Base-by-base conservation (phyloP, 2,113 vertebrate species). In the Cheilinus undulatus region DNA sequence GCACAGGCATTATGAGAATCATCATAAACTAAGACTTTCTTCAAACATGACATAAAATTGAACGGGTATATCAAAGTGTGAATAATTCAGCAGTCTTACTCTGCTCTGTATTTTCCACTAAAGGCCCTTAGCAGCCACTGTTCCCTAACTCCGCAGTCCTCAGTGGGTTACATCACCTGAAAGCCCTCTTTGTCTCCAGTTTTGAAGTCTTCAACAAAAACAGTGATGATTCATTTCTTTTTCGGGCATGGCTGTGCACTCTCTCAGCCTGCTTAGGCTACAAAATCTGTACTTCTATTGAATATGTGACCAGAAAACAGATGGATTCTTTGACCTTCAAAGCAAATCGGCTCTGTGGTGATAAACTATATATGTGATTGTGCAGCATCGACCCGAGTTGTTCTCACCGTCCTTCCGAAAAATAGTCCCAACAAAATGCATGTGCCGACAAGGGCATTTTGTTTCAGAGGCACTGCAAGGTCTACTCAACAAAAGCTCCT, bases 241-340 rank as follows among this genome's bases (percentile, higher is more conserved):
- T 38, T 32, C 4, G 69, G 77, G 59, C 80, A 70, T 2, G 9
- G 60, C 48, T 38, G 48, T 49, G 58, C 64, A 14, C 69, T n/a
- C 64, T 34, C 72, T 82, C 23, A 68, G 48, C 38, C 60, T 79
- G 69, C 78, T 80, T 78, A 76, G 61, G 73, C 80, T 68, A 79
- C 84, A 88, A 73, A 85, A 83, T 53, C 54, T 52, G 45, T 52
- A 46, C 19, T 36, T 63, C 12, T 80, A 88, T 92, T 73, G 85
- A 86, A 80, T 88, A 90, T 87, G 58, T 88, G 88, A 86, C 86
- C 64, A 78, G 76, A 80, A 88, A 89, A 91, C 73, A 34, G 73
- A 92, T 90, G 84, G 81, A 74, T 70, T 75, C 28, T 78, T 69
- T 87, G 82, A 89, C 91, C 91, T 89, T 86, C 57, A 71, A 86